phyloP scores from a whole-genome alignment of 2,797 vertebrate species.

The Pitangus sulphuratus region DNA sequence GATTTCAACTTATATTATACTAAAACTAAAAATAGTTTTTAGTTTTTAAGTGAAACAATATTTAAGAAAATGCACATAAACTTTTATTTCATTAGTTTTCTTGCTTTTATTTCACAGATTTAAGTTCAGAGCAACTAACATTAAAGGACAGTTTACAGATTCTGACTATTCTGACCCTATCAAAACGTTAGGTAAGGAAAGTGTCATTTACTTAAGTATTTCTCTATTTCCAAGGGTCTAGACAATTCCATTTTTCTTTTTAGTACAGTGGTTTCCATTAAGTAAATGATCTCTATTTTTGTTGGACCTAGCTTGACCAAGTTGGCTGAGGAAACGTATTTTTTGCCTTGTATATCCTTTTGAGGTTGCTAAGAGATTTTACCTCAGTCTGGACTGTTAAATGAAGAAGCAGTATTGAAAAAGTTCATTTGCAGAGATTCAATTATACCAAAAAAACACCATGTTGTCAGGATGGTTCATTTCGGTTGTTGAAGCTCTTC shows the following conservation, averaged over 20 bases:
- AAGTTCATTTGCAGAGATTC: neutral
- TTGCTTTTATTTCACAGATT: constrained; percentile 82
- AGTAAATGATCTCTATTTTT: neutral
- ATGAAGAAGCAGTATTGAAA: neutral
- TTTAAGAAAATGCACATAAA: neutral
- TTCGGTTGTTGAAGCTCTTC: neutral
- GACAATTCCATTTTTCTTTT: neutral
- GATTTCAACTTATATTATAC: neutral
- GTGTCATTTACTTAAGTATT: neutral
- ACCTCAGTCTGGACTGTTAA: neutral
- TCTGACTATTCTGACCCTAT: constrained; percentile 91
- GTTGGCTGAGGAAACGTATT: neutral
- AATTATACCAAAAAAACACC: neutral
- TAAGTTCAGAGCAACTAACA: constrained; percentile 95
- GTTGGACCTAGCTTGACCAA: neutral
- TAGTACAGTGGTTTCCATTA: neutral
- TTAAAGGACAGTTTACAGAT: constrained; percentile 91
- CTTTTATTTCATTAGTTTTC: neutral
- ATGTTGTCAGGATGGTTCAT: neutral
- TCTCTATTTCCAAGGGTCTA: neutral
- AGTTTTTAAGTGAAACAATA: neutral
- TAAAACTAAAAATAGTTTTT: neutral
- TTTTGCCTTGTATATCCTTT: neutral
- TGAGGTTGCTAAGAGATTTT: neutral
- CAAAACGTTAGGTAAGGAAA: constrained; percentile 88